A percentile compares a stretch with the other conserved stretches of the same genome.
phyloP scores from a whole-genome alignment of 2,888 invertebrate genomes.

The Troides oblongomaculatus region DNA sequence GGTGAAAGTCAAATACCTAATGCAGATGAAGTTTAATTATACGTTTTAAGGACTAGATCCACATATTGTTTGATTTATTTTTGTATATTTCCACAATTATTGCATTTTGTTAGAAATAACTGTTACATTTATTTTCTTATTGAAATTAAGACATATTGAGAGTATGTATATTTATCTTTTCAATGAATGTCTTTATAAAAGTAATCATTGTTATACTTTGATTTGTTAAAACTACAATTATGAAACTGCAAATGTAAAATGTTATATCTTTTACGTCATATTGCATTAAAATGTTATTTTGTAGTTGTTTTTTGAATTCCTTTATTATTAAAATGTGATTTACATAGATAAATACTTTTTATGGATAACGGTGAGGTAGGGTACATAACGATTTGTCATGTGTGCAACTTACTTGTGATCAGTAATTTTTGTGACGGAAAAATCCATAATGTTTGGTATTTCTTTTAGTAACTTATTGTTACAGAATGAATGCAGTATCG shows the following conservation, averaged over 20 bases:
- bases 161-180: not conserved
- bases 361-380: no score
- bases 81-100: not conserved
- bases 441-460: no score
- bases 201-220: not conserved
- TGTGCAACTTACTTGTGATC: no score
- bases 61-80: not conserved
- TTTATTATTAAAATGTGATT: no score
- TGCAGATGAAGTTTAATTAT: conserved; percentile 92
- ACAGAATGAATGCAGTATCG: no score
- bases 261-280: not conserved
- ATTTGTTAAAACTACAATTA: not conserved
- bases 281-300: not conserved
- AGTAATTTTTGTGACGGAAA: no score
- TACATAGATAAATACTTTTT: no score
- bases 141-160: not conserved
- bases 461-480: no score
- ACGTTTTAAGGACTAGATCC: conserved; percentile 68
- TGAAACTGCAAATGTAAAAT: not conserved
- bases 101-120: not conserved
- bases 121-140: not conserved
- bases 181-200: not conserved
- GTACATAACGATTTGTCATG: no score
- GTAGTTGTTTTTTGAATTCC: not conserved
- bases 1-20: conserved; percentile 92